These are phyloP conservation scores for Seriola dumerili DNA, from an alignment of 2,113 vertebrate genomes.

Conservation along the genomic window DNA sequence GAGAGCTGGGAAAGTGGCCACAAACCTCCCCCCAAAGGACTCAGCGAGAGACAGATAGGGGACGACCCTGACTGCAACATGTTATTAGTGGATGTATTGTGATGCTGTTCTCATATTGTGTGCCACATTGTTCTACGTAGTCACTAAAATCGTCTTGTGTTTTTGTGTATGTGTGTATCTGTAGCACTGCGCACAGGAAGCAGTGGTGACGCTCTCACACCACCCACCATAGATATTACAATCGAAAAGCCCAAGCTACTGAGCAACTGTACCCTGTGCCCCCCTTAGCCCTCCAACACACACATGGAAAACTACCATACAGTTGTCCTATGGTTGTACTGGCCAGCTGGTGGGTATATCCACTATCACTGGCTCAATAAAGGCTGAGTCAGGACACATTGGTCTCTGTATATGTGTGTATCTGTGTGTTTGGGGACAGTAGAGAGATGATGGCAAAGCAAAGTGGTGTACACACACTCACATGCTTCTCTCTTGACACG, in stretches of 20 bases:
- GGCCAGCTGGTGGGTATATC: slow-evolving; percentile 42
- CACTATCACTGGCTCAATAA: slow-evolving; percentile 42
- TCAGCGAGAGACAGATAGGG: slow-evolving; percentile 12
- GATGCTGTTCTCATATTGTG: slow-evolving; percentile 54
- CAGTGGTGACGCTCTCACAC: slow-evolving; percentile 70
- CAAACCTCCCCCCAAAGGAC: slow-evolving; percentile 54
- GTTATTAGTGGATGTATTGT: slow-evolving; percentile 62
- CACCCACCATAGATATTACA: slow-evolving; percentile 64
- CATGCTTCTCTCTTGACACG: slow-evolving; percentile 62
- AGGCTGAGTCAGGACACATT: slow-evolving; percentile 68
- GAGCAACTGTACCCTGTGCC: slow-evolving; percentile 19
- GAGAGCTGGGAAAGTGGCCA: slow-evolving; percentile 79
- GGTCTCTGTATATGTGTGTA: slow-evolving; percentile 45
- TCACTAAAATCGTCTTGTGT: slow-evolving; percentile 56
- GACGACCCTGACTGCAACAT: slow-evolving; percentile 46
- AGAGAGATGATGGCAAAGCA: slow-evolving; percentile 80
- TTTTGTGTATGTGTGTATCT: slow-evolving; percentile 17
- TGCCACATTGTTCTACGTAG: slow-evolving; percentile 46
- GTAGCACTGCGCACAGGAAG: slow-evolving; percentile 64
- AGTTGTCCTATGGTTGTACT: slow-evolving; percentile 26
- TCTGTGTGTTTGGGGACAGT: slow-evolving; percentile 77
- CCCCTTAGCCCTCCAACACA: slow-evolving; percentile 32
- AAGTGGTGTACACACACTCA: slow-evolving; percentile 63
- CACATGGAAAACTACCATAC: slow-evolving; percentile 72
- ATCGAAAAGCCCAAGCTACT: slow-evolving; percentile 53